Conservation (phyloP, 2,888 invertebrate species). For the Hirtodrosophila histrioides region DNA sequence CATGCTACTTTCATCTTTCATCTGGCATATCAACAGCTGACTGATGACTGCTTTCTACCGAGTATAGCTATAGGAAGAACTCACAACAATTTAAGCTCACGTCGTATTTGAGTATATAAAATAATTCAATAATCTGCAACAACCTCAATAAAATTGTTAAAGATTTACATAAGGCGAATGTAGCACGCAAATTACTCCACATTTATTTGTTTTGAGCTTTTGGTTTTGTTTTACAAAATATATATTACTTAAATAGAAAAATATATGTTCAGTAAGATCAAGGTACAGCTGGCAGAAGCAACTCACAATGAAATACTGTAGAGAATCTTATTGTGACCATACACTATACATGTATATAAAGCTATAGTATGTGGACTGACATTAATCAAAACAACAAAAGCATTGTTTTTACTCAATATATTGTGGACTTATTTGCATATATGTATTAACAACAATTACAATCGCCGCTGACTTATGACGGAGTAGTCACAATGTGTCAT, state of each 20-base stretch:
- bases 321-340: constrained; percentile 29
- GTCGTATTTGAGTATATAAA: constrained; percentile 12
- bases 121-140: constrained; percentile 48
- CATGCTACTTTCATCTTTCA: background rate
- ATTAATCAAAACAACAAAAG: constrained; percentile 65
- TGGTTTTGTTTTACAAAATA: background rate
- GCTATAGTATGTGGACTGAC: constrained; percentile 13
- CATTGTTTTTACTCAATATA: constrained; percentile 55
- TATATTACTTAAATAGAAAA: constrained; percentile 44
- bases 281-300: constrained; percentile 56
- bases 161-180: constrained; percentile 45
- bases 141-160: constrained; percentile 53
- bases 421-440: background rate
- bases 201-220: constrained; percentile 23
- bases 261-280: constrained; percentile 61
- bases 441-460: constrained; percentile 32
- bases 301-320: constrained; percentile 53
- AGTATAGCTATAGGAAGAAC: background rate
- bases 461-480: constrained; percentile 47
- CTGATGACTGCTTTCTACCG: constrained; percentile 4
- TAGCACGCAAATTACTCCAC: constrained; percentile 72
- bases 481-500: constrained; percentile 43
- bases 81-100: background rate
- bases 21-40: constrained; percentile 2
- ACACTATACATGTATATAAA: constrained; percentile 23